A percentile compares a stretch with the other conserved stretches of the same genome.
Conservation (phyloP, 2,113 vertebrate species). For the Corvus moneduloides region DNA sequence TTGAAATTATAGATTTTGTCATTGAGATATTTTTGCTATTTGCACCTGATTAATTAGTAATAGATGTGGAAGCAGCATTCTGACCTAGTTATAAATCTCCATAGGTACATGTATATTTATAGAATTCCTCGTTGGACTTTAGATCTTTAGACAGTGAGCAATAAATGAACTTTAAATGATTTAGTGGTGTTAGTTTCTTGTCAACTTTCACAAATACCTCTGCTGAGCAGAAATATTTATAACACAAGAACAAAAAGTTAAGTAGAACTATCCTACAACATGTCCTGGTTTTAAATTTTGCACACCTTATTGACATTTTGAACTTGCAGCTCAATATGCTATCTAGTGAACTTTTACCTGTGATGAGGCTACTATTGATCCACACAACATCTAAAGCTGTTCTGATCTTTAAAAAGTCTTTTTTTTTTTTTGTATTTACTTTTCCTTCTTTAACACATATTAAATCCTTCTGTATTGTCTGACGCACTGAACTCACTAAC, state of each 20-base stretch:
- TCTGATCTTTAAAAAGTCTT: constrained; percentile 35
- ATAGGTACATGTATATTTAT: constrained; percentile 52
- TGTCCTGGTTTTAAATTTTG: constrained; percentile 33
- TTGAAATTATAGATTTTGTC: constrained; percentile 55
- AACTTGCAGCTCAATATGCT: constrained; percentile 30
- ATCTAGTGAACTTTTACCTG: constrained; percentile 37
- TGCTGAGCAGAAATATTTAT: background rate
- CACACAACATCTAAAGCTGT: constrained; percentile 17
- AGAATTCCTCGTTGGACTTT: constrained; percentile 48
- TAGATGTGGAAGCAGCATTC: constrained; percentile 61
- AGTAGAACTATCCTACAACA: background rate
- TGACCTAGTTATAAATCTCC: constrained; percentile 70
- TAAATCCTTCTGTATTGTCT: constrained; percentile 11
- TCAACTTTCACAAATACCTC: constrained; percentile 19
- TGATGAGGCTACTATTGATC: constrained; percentile 44
- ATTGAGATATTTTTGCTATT: constrained; percentile 55
- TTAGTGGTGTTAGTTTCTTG: background rate
- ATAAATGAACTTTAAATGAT: constrained; percentile 60
- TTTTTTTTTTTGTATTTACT: background rate
- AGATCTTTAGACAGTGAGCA: constrained; percentile 30
- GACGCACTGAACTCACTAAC: background rate
- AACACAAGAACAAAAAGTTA: background rate
- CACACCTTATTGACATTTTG: constrained; percentile 43
- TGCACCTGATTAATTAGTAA: constrained; percentile 71
- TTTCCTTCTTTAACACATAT: constrained; percentile 5